phyloP scores from a whole-genome alignment of 2,113 vertebrate species.

The Psophia crepitans region DNA sequence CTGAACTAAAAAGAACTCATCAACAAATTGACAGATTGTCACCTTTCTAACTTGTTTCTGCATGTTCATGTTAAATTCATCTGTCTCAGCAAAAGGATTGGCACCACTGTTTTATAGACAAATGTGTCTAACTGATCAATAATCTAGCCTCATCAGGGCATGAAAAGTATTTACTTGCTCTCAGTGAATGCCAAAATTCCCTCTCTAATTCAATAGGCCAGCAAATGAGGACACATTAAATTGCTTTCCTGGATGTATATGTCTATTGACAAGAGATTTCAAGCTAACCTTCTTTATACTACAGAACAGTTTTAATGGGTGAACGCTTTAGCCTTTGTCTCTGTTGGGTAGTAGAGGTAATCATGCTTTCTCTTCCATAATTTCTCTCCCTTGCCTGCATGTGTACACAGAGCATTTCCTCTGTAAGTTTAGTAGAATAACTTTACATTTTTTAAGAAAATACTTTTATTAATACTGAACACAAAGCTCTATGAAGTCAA shows the following conservation, averaged over 20 bases:
- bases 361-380: background rate
- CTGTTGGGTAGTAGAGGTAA: background rate
- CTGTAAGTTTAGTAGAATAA: background rate
- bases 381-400: background rate
- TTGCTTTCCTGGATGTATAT: background rate
- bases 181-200: background rate
- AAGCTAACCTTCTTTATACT: background rate
- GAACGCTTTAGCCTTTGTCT: background rate
- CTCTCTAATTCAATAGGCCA: slow-evolving; percentile 8
- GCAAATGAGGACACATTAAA: slow-evolving; percentile 31
- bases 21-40: background rate
- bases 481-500: background rate
- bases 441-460: background rate
- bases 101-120: background rate
- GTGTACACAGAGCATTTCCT: background rate
- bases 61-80: background rate
- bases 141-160: background rate
- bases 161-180: slow-evolving; percentile 18
- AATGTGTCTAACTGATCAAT: background rate
- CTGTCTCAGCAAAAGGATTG: background rate
- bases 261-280: slow-evolving; percentile 38
- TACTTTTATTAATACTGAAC: background rate
- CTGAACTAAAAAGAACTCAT: background rate
- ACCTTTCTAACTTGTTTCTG: background rate
- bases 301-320: slow-evolving; percentile 16